These are phyloP conservation scores for Pelecanus crispus DNA, from an alignment of 2,113 vertebrate genomes.

Conservation along the genomic window DNA sequence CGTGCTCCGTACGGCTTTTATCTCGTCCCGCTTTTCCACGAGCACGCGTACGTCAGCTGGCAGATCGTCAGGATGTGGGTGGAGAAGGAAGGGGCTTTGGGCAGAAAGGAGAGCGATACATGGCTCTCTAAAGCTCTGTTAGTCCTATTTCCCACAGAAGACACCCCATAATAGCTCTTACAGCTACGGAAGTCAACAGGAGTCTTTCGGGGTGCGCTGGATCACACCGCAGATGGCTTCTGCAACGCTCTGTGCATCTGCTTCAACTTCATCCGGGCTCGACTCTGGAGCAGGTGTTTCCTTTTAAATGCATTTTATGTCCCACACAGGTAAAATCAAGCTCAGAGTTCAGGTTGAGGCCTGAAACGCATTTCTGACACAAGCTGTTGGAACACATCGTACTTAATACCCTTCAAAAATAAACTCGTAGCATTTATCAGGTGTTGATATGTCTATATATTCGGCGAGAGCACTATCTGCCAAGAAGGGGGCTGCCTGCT, in stretches of 20 bases:
- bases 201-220: not conserved
- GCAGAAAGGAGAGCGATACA: not conserved
- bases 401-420: not conserved
- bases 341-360: not conserved
- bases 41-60: not conserved
- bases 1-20: not conserved
- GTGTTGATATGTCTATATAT: not conserved
- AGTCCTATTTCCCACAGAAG: not conserved
- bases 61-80: not conserved
- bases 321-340: not conserved
- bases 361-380: not conserved
- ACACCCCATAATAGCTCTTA: not conserved
- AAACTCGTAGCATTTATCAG: not conserved
- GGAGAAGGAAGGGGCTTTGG: not conserved
- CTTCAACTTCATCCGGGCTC: not conserved
- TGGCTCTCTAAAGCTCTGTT: not conserved
- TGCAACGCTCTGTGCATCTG: not conserved
- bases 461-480: not conserved
- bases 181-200: not conserved
- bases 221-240: not conserved
- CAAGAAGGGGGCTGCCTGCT: not conserved
- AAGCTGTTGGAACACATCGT: not conserved
- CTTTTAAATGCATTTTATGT: not conserved
- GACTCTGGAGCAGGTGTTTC: not conserved
- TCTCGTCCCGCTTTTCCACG: not conserved